Base-by-base conservation (phyloP, 2,113 vertebrate genomes). In the Pluvialis apricaria region DNA sequence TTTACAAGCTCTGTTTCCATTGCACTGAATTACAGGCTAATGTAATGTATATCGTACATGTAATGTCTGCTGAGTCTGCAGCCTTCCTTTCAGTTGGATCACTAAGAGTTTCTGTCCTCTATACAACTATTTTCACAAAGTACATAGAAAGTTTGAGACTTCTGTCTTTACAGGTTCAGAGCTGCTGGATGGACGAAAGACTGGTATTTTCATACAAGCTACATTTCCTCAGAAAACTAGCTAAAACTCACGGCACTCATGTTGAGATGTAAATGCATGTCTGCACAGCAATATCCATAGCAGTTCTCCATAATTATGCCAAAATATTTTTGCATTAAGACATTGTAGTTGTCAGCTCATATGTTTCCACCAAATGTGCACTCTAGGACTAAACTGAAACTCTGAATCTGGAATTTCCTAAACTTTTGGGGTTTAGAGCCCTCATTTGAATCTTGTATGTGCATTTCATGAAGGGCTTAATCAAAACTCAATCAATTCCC, bases 401-500 rank as follows among this genome's bases (percentile, higher is more conserved):
- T 10, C 24, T 73, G 36, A 72, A 68, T 81, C 79, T 29, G 58
- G 47, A 93, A 91, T 92, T 88, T 87, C 57, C 40, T 83, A 86
- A 92, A 86, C 22, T 95, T 94, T 60, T 49, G 17, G 45, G 24
- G 17, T 13, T 0, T 0, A 20, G 3, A 10, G 14, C 40, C 81
- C 34, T 60, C 54, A 54, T 73, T 91, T 86, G 68, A 92, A 93
- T 75, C 69, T 76, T 79, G 13, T 54, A 21, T 19, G 65, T 79
- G 61, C 12, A 38, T 94, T 92, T 84, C 84, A 64, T 69, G 55
- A 81, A 75, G 69, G 49, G 47, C 42, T 96, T 86, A 97, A 94
- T 85, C 88, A 97, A 95, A 83, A 86, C 79, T 77, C 66, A 92
- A 83, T 78, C 57, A 88, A 90, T 85, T 94, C 90, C 86, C 71